Base-by-base conservation (phyloP, 2,797 vertebrate genomes). In the Sciurus vulgaris region DNA sequence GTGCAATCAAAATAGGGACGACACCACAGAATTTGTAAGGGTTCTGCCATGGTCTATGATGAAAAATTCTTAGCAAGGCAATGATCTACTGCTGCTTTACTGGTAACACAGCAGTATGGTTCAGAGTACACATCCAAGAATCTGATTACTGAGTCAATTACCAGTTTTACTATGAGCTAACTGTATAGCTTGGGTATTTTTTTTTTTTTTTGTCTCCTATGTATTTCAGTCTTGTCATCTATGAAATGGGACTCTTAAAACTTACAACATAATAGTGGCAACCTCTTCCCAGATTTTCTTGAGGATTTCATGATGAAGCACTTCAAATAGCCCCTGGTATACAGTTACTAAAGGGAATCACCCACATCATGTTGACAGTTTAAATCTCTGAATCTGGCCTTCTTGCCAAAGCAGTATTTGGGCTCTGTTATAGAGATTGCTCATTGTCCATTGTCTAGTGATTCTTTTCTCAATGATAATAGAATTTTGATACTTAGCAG, bases 11-110 rank as follows among this genome's bases (percentile, higher is more conserved):
- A 74, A 33, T 51, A 74, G 65, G 81, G 72, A 17, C 1, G 51
- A 51, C 5, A 26, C 47, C 47, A 65, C 33, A 65, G 84, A 95
- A 67, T 89, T 28, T 41, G 30, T 74, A 56, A 59, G 41, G 81
- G 20, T 56, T 81, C 67, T 77, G 24, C 41, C 41, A 47, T 13
- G 24, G 15, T 41, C 44, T 33, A 59, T 61, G 38, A 41, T 54
- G 11, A 65, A 47, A 89, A 72, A 41, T 20, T 92, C 59, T 76
- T 59, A 51, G 24, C 87, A 86, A 89, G 38, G 38, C 79, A 79
- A 38, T 35, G 33, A 22, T 22, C 22, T 51, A 49, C 0, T 1
- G 0, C 15, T 54, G 13, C 11, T 38, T 51, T 67, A 15, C 0
- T 76, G 44, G 51, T 20, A 85, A 41, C 22, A 30, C 2, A 61